Conservation (phyloP, 2,888 invertebrate species). For the Herminia tarsipennalis region DNA sequence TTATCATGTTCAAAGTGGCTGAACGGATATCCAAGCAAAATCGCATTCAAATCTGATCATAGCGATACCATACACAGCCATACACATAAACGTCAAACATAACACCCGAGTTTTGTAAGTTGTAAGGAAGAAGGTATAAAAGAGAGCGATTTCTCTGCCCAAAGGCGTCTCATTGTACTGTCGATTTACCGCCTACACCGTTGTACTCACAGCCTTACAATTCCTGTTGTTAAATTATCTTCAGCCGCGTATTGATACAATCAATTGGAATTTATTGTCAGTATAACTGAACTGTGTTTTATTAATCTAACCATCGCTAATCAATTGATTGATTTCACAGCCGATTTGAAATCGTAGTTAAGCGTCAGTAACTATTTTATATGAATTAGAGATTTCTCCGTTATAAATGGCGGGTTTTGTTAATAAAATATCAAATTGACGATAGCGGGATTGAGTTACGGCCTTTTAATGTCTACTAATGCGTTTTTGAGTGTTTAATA, state of each 20-base stretch:
- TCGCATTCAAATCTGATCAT: too few relatives aligned
- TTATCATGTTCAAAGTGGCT: too few relatives aligned
- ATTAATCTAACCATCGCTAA: constrained; percentile 48
- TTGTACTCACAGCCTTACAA: constrained; percentile 33
- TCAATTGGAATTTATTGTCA: constrained; percentile 51
- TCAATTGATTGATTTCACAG: constrained; percentile 59
- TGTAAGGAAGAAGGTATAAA: too few relatives aligned
- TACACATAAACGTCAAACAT: too few relatives aligned
- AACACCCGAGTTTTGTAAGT: too few relatives aligned
- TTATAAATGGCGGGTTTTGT: constrained; percentile 34
- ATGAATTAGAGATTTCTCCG: constrained; percentile 49
- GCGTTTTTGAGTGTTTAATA: constrained; percentile 14
- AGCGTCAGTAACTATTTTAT: constrained; percentile 37
- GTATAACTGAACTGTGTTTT: constrained; percentile 46
- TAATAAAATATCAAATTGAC: constrained; percentile 30
- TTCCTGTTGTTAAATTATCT: constrained; percentile 29
- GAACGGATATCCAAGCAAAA: too few relatives aligned
- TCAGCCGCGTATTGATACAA: constrained; percentile 44
- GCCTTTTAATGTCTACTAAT: constrained; percentile 37
- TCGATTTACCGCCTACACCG: not conserved
- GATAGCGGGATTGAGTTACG: constrained; percentile 34
- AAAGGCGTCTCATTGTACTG: constrained; percentile 15
- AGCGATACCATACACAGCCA: too few relatives aligned
- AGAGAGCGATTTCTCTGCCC: too few relatives aligned
- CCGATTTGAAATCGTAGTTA: constrained; percentile 55